Percentiles rank a stretch among this genome's conserved stretches.
phyloP scores from a whole-genome alignment of 2,888 invertebrate genomes.

The Cephus pygmeus region DNA sequence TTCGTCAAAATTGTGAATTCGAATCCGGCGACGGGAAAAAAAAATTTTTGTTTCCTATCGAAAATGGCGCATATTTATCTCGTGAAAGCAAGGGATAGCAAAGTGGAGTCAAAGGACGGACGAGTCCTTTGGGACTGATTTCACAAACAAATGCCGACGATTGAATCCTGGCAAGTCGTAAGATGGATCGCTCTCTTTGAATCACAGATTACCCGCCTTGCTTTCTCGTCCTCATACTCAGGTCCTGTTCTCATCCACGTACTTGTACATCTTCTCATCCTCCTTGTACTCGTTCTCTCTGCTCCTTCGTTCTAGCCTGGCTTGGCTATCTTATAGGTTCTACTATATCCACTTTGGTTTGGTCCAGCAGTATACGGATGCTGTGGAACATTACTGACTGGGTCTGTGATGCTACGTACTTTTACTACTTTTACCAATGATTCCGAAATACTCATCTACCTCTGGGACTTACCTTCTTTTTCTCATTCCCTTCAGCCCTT shows the following conservation, averaged over 20 bases:
- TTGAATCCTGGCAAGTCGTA: conserved; percentile 63
- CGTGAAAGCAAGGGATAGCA: neutral
- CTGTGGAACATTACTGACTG: too few relatives aligned
- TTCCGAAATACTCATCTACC: too few relatives aligned
- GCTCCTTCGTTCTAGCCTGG: conserved; percentile 12
- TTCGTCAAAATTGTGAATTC: neutral
- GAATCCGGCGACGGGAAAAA: neutral
- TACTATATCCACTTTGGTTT: too few relatives aligned
- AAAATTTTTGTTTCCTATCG: neutral
- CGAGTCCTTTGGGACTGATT: conserved; percentile 60
- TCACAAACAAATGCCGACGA: conserved; percentile 64
- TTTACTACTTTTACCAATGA: too few relatives aligned
- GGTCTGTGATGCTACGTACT: too few relatives aligned
- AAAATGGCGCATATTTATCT: neutral
- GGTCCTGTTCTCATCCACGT: neutral
- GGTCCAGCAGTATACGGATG: too few relatives aligned
- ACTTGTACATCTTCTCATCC: conserved; percentile 20
- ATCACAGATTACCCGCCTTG: conserved; percentile 60
- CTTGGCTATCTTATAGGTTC: too few relatives aligned
- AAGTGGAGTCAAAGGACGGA: conserved; percentile 7
- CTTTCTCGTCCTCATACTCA: conserved; percentile 16
- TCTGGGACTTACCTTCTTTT: too few relatives aligned
- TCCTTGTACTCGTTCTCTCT: conserved; percentile 4
- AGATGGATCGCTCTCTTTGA: conserved; percentile 64
- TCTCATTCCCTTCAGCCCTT: too few relatives aligned